Conservation (phyloP, 2,797 vertebrate genomes). For the Falco columbarius region DNA sequence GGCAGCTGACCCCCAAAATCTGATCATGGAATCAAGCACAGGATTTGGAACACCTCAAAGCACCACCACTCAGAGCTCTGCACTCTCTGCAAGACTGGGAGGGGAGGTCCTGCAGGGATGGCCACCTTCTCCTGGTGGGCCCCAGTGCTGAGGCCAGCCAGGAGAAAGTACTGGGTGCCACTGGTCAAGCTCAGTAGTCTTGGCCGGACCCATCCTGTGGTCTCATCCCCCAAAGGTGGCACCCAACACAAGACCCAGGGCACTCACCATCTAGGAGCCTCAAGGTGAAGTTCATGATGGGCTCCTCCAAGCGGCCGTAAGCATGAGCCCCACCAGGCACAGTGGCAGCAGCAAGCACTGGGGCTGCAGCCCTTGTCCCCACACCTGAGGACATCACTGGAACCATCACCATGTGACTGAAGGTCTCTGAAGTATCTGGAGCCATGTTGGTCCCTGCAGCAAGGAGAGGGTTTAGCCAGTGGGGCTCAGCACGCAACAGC, state of each 20-base stretch:
- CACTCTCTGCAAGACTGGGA: rapidly evolving
- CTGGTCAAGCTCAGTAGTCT: neutral
- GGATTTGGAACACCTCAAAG: neutral
- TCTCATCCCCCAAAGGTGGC: rapidly evolving
- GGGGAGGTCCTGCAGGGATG: neutral
- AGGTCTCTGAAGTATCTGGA: neutral
- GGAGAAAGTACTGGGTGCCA: neutral
- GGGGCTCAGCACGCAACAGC: neutral
- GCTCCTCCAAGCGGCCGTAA: rapidly evolving
- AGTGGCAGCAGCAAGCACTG: neutral
- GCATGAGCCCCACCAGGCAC: rapidly evolving
- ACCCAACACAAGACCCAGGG: neutral
- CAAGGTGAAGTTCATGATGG: conserved; percentile 25
- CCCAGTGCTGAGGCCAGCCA: neutral
- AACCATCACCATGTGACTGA: rapidly evolving
- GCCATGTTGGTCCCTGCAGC: neutral
- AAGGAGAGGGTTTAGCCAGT: neutral
- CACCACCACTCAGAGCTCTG: neutral
- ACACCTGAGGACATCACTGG: neutral
- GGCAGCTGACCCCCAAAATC: neutral
- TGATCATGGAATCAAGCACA: too few species aligned
- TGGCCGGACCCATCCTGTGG: neutral
- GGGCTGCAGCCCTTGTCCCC: neutral
- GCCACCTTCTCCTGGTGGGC: neutral
- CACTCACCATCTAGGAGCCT: conserved; percentile 42